phyloP scores from a whole-genome alignment of 2,113 vertebrate species.

The Thymallus thymallus region DNA sequence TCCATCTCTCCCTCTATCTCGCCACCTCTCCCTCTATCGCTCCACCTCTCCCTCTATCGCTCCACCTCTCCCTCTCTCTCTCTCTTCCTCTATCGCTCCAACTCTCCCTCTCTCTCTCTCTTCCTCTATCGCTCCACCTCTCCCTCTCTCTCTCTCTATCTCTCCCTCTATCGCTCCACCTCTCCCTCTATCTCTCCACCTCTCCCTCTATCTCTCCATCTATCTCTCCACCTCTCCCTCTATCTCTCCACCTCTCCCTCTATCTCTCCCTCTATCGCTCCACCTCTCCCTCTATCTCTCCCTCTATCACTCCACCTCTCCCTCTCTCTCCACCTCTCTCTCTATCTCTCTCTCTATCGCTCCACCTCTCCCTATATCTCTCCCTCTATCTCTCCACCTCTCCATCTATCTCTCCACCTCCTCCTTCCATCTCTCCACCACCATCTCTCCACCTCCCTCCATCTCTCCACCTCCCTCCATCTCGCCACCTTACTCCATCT shows the following conservation, averaged over 20 bases:
- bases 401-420: no score
- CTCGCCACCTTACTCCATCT: background rate
- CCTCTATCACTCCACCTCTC: background rate
- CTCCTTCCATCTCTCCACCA: no score
- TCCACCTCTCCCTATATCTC: no score
- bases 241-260: background rate
- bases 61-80: background rate
- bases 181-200: no score
- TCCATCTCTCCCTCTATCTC: background rate
- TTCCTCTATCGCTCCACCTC: background rate
- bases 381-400: no score
- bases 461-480: no score
- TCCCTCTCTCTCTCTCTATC: no score
- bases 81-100: background rate
- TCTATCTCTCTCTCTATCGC: no score
- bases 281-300: background rate
- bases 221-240: background rate
- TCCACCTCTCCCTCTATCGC: background rate
- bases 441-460: no score
- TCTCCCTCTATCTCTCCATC: background rate
- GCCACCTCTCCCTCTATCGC: background rate
- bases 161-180: background rate
- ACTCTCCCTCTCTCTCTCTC: background rate
- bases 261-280: background rate
- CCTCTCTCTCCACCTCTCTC: background rate